Percentiles rank a stretch among this genome's conserved stretches.
Conservation (phyloP, 1,140 invertebrate species). For the Yoshiicerus persimilis region DNA sequence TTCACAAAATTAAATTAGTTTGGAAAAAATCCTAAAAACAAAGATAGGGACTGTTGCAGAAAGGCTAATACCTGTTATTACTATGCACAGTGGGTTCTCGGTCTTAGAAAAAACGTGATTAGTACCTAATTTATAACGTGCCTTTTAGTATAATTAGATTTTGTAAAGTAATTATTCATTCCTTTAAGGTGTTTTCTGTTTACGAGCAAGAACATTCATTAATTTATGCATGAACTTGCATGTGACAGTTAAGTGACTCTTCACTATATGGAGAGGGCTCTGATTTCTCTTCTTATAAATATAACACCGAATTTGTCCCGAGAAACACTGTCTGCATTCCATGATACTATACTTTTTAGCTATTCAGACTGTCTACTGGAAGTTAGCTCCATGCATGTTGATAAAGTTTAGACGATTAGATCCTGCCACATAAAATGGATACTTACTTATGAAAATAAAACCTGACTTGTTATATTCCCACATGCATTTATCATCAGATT, state of each 20-base stretch:
- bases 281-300: too few species aligned
- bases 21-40: background rate
- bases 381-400: background rate
- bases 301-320: too few species aligned
- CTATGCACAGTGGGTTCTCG: too few species aligned
- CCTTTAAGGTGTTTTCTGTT: background rate
- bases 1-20: background rate
- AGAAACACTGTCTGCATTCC: background rate
- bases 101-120: background rate
- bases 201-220: background rate
- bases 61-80: too few species aligned
- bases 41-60: too few species aligned
- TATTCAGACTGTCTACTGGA: background rate
- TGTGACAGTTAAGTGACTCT: background rate
- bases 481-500: background rate
- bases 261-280: too few species aligned
- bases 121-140: background rate
- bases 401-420: background rate
- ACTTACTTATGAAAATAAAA: background rate
- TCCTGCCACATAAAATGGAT: background rate
- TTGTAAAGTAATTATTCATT: background rate
- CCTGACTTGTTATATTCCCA: background rate
- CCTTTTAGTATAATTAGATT: background rate
- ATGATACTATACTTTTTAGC: background rate
- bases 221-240: background rate